Conservation (phyloP, 92 coral and sea anemone species). For the Porites evermanni region DNA sequence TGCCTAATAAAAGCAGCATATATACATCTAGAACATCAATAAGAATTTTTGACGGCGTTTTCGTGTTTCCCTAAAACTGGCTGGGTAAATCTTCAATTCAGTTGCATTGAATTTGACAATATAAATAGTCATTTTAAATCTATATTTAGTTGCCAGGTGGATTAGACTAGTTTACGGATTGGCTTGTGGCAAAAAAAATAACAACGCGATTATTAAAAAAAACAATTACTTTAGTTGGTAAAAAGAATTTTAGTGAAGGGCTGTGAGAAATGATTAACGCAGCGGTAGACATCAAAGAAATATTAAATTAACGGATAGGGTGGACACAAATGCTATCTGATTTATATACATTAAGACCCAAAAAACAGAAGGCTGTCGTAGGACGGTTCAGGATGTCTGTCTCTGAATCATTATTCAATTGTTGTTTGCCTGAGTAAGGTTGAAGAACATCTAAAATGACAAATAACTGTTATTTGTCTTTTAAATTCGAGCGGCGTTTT, state of each 20-base stretch:
- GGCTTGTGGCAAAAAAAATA: background rate
- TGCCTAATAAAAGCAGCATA: background rate
- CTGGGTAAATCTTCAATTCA: no score
- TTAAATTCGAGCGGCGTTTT: background rate
- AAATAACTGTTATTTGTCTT: background rate
- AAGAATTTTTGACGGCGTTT: background rate
- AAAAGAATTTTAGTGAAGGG: background rate
- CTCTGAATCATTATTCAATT: no score
- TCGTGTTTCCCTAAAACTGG: background rate
- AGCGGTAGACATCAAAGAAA: conserved; percentile 12
- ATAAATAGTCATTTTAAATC: background rate
- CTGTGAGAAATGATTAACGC: background rate
- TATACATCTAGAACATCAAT: background rate
- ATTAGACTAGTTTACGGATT: background rate
- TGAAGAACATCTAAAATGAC: background rate
- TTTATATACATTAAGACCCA: background rate
- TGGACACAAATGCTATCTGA: conserved; percentile 3
- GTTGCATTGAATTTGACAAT: no score
- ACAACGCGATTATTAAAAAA: background rate
- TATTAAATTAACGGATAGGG: background rate
- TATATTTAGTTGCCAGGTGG: background rate
- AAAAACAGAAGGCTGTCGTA: background rate
- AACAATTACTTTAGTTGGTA: conserved; percentile 11
- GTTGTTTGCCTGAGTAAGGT: no score
- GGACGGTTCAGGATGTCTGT: background rate